Base-by-base conservation (phyloP, 2,797 vertebrate genomes). In the Pelodytes ibericus region DNA sequence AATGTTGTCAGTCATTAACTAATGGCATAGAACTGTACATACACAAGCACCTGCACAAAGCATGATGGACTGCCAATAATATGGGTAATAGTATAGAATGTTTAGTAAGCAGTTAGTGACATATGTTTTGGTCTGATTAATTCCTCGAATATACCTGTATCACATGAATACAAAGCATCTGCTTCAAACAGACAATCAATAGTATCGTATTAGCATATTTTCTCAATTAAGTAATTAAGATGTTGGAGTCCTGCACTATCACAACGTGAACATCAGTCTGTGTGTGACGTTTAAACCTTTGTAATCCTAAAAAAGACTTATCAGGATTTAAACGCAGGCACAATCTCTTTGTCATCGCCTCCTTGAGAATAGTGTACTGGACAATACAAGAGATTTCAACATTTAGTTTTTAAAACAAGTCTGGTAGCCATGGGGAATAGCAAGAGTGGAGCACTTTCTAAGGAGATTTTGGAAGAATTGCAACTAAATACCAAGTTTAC, bases 401-500 rank as follows among this genome's bases (percentile, higher is more conserved):
- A 13, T 47, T 67, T 49, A 44, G 51, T 29, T 53, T 56, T 15
- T 26, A 27, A 2, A 30, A 51, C 4, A 2, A 53, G 29, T 11
- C 51, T 59, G 36, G 15, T 30, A 62, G 66, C 2, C 29, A 98
- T 97, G 96, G 96, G 96, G 44, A 98, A 98, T 80, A 92, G 85
- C 0, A 96, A 91, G 79, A 98, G 96, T 26, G 91, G 94, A 0
- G 92, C 95, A 0, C 86, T 98, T 68, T 98, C 96, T 2, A 95
- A 93, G 84, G 95, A 94, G 81, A 84, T 98, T 29, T 88, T 98
- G 83, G 93, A 95, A 5, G 96, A 98, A 2, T 87, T 98, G 16
- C 96, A 95, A 72, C 83, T 92, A 41, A 95, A 90, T 89, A 98
- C 96, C 0, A 95, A 92, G 27, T 98, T 95, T 87, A 74, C 88